Evolutionary conservation across 2,113 vertebrate genomes (phyloP), one percentile per base, ranked within the genome.

Genomic region (Guaruba guarouba): DNA sequence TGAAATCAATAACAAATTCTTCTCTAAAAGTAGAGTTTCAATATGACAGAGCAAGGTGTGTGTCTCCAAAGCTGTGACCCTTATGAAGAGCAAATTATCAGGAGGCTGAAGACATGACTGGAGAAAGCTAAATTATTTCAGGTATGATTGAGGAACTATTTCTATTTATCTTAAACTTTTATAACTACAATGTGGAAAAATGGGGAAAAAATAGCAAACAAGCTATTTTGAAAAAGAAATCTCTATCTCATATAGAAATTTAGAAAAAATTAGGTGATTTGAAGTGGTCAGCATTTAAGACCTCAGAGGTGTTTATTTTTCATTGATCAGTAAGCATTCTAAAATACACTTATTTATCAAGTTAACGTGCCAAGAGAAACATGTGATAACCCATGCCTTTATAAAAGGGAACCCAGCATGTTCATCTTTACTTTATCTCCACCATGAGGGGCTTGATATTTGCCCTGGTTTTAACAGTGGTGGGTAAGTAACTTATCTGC

Each of bases 391-490:
- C 29, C 63, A 85, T 92, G 39, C 62, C 91, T 85, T 78, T 98
- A 96, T 97, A 97, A 95, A 96, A 93, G 68, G 80, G 57, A 88
- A 79, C 25, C 14, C 73, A 31, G 13, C 48, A 24, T 14, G 3
- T 86, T 94, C 70, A 94, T 27, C 73, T 87, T 89, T 93, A 87
- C 81, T 95, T 90, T 83, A 55, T 44, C 39, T 4, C 81, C 96
- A 97, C 68, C 82, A 98, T 98, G 95, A 97, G 76, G 66, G 88
- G 14, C 25, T 88, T 92, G 68, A 77, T 95, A 82, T 82, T 97
- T 74, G 91, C 92, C 82, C 69, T 97, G 81, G 17, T 80, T 92
- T 77, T 97, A 70, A 85, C 86, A 59, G 44, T 96, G 57, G 97
- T 84, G 54, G 86, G 96, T 97, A 97, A 97, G 70, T 95, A 96